A percentile compares a stretch with the other conserved stretches of the same genome.
phyloP scores from a whole-genome alignment of 2,888 invertebrate genomes.

The Lordiphosa fenestrarum region DNA sequence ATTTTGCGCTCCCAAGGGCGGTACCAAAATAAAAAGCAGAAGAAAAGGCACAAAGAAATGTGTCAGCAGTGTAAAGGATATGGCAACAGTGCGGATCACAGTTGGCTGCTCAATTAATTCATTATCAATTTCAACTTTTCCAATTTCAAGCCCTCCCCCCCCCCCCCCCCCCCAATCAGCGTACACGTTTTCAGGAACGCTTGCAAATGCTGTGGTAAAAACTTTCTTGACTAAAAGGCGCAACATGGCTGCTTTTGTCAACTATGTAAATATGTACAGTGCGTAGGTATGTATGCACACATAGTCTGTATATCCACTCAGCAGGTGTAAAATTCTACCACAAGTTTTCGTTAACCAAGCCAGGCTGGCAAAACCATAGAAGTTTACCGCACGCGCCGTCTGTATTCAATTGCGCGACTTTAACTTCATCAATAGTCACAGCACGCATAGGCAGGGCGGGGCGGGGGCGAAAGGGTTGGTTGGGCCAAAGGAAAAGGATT shows the following conservation, averaged over 20 bases:
- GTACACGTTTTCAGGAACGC: constrained; percentile 1
- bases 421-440: constrained; percentile 54
- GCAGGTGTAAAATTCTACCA: constrained; percentile 57
- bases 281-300: neutral
- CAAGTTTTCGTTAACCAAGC: constrained; percentile 11
- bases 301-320: neutral
- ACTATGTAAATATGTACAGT: constrained; percentile 2
- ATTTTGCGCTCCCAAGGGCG: neutral
- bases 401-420: constrained; percentile 49
- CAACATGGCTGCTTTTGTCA: constrained; percentile 26
- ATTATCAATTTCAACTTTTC: too few relatives aligned
- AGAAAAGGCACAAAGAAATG: too few relatives aligned
- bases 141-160: neutral
- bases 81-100: too few relatives aligned
- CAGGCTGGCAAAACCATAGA: constrained; percentile 27
- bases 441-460: constrained; percentile 27
- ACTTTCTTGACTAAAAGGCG: constrained; percentile 2
- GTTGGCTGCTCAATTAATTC: too few relatives aligned
- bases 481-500: too few relatives aligned
- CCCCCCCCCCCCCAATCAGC: neutral
- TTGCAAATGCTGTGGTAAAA: constrained; percentile 2
- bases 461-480: too few relatives aligned
- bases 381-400: constrained; percentile 51
- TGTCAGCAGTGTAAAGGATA: too few relatives aligned
- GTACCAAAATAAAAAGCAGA: neutral